Evolutionary conservation across 1,140 invertebrate genomes (phyloP).

Genomic region (Ptiloglossa arizonensis): DNA sequence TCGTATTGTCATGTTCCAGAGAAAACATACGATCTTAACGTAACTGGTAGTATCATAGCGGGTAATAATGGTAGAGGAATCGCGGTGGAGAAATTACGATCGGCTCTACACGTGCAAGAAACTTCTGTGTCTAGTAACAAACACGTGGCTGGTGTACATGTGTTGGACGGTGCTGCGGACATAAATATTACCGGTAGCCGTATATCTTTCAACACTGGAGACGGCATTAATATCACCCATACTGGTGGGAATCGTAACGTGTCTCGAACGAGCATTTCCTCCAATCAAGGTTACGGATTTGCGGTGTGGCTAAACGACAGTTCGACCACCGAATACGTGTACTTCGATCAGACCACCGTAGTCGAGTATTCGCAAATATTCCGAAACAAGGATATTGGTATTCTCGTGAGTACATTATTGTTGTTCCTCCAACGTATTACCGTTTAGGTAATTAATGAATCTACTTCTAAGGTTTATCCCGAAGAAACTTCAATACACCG

Average conservation of each 20-base stretch:
- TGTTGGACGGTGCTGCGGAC: conserved; percentile 93
- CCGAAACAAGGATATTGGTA: conserved; percentile 91
- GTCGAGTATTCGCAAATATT: conserved; percentile 94
- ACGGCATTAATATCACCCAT: conserved; percentile 95
- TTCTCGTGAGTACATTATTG: conserved; percentile 84
- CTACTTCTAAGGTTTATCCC: too few species aligned
- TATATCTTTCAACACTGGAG: conserved; percentile 95
- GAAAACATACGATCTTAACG: conserved; percentile 93
- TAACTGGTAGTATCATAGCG: conserved; percentile 91
- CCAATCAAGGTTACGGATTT: conserved; percentile 92
- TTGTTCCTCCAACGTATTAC: background rate
- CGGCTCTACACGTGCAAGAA: conserved; percentile 89
- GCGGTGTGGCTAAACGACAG: conserved; percentile 95
- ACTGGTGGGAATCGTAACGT: conserved; percentile 95
- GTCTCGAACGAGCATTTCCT: conserved; percentile 89
- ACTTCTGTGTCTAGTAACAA: conserved; percentile 93
- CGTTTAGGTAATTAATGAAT: too few species aligned
- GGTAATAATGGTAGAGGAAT: conserved; percentile 97
- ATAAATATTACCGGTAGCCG: conserved; percentile 95
- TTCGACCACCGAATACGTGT: conserved; percentile 86
- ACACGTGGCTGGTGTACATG: conserved; percentile 93
- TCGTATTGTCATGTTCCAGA: conserved; percentile 76
- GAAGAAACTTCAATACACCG: too few species aligned
- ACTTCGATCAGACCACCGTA: conserved; percentile 91
- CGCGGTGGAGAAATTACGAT: conserved; percentile 91